Evolutionary conservation across 2,888 invertebrate species (phyloP), one percentile per base, ranked within the genome.

Genomic region (Perizoma affinitatum): DNA sequence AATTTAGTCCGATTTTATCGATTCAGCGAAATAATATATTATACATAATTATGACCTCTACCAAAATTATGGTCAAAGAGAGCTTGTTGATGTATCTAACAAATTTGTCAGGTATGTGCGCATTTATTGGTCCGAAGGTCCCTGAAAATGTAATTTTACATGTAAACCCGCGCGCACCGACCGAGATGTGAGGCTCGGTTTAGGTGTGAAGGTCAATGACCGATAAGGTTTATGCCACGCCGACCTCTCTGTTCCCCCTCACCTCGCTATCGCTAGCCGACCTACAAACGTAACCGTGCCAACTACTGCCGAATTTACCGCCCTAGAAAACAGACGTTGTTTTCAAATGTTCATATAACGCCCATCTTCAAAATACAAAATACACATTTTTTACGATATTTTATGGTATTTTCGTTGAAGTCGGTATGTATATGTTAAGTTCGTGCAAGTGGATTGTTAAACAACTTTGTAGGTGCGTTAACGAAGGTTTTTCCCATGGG

Each of bases 141-240:
- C 79, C 81, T 82, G 78, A 83, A 84, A 81, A 77, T 79, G 75
- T 76, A 72, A 61, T 61, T 61, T 55, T 80, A 74, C 71, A 79
- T 76, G 76, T 77, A 55, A 78, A 74, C 38, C 7, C 77, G 82
- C 74, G 80, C 78, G 74, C 79, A 68, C 70, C 75, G 76, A 77
- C 76, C 80, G 86, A 86, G 89, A 88, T 89, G 86, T 82, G 90
- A 84, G 90, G 90, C 90, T 87, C 90, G 70, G 83, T 87, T 86
- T 88, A 91, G 90, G 90, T 90, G 88, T 82, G 86, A 89, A 90
- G 91, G 89, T 90, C 87, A 84, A 86, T 89, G 90, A 87, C 90
- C 89, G 91, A 91, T 91, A 91, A 91, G 88, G 84, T 83, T 85
- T 76, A 83, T 81, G 84, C 80, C 81, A 80, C 79, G 79, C 76